phyloP scores from a whole-genome alignment of 2,797 vertebrate species.

The Microctenopoma steveboyesi region DNA sequence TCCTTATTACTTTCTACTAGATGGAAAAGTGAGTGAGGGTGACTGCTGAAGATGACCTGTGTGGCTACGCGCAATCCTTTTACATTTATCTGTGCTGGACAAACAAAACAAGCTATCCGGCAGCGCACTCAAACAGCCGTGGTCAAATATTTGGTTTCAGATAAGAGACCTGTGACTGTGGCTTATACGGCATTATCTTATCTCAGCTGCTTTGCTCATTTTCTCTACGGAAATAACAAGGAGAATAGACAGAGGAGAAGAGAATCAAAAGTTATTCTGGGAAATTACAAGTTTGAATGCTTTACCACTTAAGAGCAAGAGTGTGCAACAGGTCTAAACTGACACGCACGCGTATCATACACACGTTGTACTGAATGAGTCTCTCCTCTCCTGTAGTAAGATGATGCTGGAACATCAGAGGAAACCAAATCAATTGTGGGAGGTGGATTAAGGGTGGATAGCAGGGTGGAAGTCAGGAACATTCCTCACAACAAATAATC shows the following conservation, averaged over 20 bases:
- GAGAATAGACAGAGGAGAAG: slow-evolving; percentile 2
- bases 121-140: slow-evolving; percentile 56
- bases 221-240: slow-evolving; percentile 20
- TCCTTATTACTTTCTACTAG: neutral
- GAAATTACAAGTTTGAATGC: neutral
- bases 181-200: slow-evolving; percentile 51
- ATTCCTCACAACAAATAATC: slow-evolving; percentile 35
- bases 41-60: slow-evolving; percentile 7
- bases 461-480: slow-evolving; percentile 29
- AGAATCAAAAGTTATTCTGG: neutral
- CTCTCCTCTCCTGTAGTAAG: slow-evolving; percentile 8
- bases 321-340: neutral
- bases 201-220: slow-evolving; percentile 35
- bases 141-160: slow-evolving; percentile 78
- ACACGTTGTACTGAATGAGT: slow-evolving; percentile 4
- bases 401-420: slow-evolving; percentile 20
- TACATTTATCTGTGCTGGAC: slow-evolving; percentile 54
- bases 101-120: slow-evolving; percentile 73
- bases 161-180: slow-evolving; percentile 69
- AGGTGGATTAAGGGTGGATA: slow-evolving; percentile 45
- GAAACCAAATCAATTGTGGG: slow-evolving; percentile 39
- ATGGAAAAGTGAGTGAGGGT: slow-evolving; percentile 11
- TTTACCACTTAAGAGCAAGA: neutral
- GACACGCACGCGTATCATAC: neutral
- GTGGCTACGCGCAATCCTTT: slow-evolving; percentile 36